phyloP scores from a whole-genome alignment of 2,797 vertebrate species.

The Sorex maritimensis region DNA sequence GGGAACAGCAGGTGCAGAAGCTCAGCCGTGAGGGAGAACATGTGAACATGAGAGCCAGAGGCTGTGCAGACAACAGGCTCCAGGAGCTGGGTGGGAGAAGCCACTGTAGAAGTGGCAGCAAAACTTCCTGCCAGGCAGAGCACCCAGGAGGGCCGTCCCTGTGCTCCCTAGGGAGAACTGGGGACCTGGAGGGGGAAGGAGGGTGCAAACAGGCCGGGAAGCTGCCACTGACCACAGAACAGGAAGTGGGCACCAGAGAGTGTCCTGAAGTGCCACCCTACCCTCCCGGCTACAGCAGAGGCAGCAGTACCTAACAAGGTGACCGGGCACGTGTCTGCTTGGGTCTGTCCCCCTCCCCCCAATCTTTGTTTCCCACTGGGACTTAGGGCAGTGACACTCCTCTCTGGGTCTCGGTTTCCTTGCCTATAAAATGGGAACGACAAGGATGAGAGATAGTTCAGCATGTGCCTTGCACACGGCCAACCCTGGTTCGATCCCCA shows the following conservation, averaged over 20 bases:
- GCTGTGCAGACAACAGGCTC: neutral
- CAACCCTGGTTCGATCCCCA: no score
- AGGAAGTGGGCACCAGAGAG: neutral
- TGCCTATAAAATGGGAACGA: neutral
- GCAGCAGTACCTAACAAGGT: neutral
- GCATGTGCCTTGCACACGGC: no score
- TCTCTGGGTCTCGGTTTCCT: constrained; percentile 31
- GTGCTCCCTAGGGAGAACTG: neutral
- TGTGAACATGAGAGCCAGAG: neutral
- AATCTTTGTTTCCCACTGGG: neutral
- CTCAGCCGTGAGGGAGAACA: neutral
- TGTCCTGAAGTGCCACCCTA: neutral
- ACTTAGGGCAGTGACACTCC: neutral
- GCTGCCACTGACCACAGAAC: neutral
- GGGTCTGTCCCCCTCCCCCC: constrained; percentile 10
- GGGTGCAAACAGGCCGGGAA: neutral
- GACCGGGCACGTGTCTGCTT: neutral
- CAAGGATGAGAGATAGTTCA: no score
- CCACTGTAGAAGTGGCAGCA: neutral
- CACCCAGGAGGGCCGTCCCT: neutral
- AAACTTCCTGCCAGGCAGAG: neutral
- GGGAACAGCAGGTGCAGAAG: neutral
- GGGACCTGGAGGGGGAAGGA: neutral
- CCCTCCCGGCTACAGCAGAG: neutral
- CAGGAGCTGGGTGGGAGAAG: neutral